Base-by-base conservation (phyloP, 1,140 invertebrate genomes). In the Drosophila subobscura region DNA sequence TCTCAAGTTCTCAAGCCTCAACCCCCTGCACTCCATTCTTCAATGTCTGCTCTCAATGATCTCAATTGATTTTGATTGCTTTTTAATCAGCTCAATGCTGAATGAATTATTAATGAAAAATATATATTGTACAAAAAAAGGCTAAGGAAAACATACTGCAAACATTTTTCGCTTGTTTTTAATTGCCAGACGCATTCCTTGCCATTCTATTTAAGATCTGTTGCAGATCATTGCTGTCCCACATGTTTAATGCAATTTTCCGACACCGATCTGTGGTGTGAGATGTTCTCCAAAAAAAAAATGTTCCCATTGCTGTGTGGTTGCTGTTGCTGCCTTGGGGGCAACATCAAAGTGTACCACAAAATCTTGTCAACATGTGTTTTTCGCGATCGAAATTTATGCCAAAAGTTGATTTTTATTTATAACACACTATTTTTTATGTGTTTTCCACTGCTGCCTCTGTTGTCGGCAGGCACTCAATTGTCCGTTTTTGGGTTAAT, bases 401-500 rank as follows among this genome's bases (percentile, higher is more conserved):
- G 72, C 71, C 59, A 63, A 73, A 83, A 61, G 61, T 72, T 70
- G 47, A 27, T 52, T 57, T 45, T 33, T 22, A 23, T 56, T 65
- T 53, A 67, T 66, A 41, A 55, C 8, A 37, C 14, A 40, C 37
- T 54, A 59, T 75, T 59, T 40, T 58, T 27, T 63, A 42, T 14
- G 49, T 54, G 12, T 41, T 56, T 64, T 14, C 44, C 59, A 54
- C 61, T 71, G 71, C 70, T 74, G 56, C 20, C 20, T 59, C 49
- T 37, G 33, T 57, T 66, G 67, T 61, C 80, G 75, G 45, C 67
- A 76, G 77, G 45, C 67, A 79, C 57, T 72, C 78, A 89, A 80
- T 89, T 86, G 86, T 42, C 68, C 72, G 64, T 72, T 88, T 90
- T 90, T 86, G 86, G 86, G 86, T 90, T 90, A 90, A 90, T 90